Base-by-base conservation (phyloP, 1,140 invertebrate genomes). In the Whitmania pigra region DNA sequence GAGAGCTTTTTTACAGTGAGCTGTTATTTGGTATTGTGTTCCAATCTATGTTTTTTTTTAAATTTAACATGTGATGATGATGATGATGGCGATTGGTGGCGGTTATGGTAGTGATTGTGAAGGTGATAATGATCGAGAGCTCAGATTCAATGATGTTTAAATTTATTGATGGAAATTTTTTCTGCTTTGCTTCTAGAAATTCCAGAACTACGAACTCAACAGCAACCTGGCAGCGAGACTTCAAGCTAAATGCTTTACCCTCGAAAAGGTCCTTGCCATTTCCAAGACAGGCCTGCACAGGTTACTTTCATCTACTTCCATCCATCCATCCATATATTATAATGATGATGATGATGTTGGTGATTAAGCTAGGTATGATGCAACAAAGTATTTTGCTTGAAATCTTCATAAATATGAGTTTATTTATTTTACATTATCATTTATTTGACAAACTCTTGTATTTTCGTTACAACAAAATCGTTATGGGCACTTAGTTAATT, bases 161-260 rank as follows among this genome's bases (percentile, higher is more conserved):
- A 36, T 6, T 25, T 4, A 18, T 7, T 17, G 22, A 63, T 63
- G 57, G 1, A 15, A 20, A 13, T 63, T 1, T 63, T 63, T 11
- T 63, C 20, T 3, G 2, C 22, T 4, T 70, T 22, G 25, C 53
- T 55, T 85, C 31, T 83, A 94, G 91, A 96, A 95, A 88, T 93
- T 96, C 82, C 86, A 89, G n/a, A 89, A 93, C 80, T 95, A 94
- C 82, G 87, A 92, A 72, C 84, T 92, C 73, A 90, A 90, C 69
- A 92, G 90, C 73, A 94, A 93, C 76, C 86, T 92, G 76, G 92
- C 96, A 80, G 88, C 92, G 53, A 86, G 93, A 73, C 83, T 97
- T 71, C 91, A 95, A 80, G 87, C 91, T 53, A 92, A 94, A 79
- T 88, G 90, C 76, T 88, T 89, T 76, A 87, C 90, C 75, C 89